Evolutionary conservation across 2,888 invertebrate genomes (phyloP).

Genomic region (Dicranocentrus wangi): DNA sequence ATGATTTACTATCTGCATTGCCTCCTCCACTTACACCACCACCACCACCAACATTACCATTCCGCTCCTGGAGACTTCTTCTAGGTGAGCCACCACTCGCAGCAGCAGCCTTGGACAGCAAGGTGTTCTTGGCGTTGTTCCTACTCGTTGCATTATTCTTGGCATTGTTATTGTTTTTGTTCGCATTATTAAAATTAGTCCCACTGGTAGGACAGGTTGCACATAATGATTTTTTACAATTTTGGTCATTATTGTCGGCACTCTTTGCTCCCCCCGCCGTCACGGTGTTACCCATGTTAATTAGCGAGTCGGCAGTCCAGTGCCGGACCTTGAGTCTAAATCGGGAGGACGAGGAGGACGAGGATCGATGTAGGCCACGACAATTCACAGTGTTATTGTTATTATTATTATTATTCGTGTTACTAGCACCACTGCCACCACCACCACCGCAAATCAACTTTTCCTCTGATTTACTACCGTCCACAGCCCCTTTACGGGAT

Average conservation of each 20-base stretch:
- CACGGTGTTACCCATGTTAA: constrained; percentile 32
- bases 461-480: constrained; percentile 24
- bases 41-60: constrained; percentile 2
- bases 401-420: constrained; percentile 15
- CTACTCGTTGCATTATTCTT: constrained; percentile 8
- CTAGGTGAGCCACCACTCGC: not conserved
- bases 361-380: constrained; percentile 27
- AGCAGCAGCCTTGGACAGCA: not conserved
- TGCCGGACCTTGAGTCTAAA: constrained; percentile 34
- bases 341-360: constrained; percentile 23
- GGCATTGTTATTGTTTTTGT: constrained; percentile 51
- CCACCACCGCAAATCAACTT: constrained; percentile 17
- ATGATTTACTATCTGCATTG: constrained; percentile 71
- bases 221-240: not conserved
- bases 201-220: constrained; percentile 9
- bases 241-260: constrained; percentile 42
- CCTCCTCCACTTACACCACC: constrained; percentile 4
- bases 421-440: constrained; percentile 19
- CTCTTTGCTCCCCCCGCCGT: not conserved
- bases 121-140: constrained; percentile 29
- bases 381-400: constrained; percentile 35
- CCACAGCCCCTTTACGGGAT: constrained; percentile 12
- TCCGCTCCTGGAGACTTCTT: not conserved
- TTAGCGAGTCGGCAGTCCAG: constrained; percentile 4
- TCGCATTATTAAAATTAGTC: constrained; percentile 20